These are phyloP conservation scores for Dendropsophus ebraccatus DNA, from an alignment of 2,113 vertebrate genomes.

Conservation along the genomic window DNA sequence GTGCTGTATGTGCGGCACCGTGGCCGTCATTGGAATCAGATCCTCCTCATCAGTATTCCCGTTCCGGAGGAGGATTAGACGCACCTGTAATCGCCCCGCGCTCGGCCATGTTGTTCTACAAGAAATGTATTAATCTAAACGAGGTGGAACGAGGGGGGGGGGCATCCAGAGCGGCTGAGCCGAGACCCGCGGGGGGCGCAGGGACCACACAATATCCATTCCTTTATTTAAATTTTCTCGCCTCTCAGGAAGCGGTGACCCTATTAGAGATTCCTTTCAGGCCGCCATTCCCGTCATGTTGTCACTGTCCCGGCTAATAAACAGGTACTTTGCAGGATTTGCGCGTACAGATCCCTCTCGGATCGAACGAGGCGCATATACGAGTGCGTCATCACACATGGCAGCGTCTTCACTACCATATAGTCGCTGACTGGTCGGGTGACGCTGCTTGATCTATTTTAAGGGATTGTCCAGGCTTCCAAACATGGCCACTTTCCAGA, in stretches of 20 bases:
- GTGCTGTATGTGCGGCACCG: too few relatives aligned
- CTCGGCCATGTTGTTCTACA: background rate
- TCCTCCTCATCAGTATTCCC: conserved; percentile 1
- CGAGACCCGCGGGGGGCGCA: background rate
- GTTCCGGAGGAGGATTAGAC: background rate
- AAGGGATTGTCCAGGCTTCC: too few relatives aligned
- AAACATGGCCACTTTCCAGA: too few relatives aligned
- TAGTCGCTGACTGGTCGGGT: too few relatives aligned
- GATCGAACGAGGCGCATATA: too few relatives aligned
- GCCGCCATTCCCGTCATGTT: background rate
- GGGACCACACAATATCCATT: background rate
- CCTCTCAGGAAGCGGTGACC: background rate
- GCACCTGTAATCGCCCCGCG: background rate
- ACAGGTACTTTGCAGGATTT: background rate
- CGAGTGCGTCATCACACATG: too few relatives aligned
- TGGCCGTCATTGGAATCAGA: background rate
- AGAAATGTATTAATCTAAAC: background rate
- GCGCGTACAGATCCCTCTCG: background rate
- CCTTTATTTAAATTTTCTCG: conserved; percentile 13
- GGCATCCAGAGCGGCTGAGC: background rate
- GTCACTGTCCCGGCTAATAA: background rate
- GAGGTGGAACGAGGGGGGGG: background rate
- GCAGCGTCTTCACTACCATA: too few relatives aligned
- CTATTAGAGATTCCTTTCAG: background rate
- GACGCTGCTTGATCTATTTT: too few relatives aligned